Evolutionary conservation across 1,140 invertebrate genomes (phyloP).

Genomic region (Ceratina japonica): DNA sequence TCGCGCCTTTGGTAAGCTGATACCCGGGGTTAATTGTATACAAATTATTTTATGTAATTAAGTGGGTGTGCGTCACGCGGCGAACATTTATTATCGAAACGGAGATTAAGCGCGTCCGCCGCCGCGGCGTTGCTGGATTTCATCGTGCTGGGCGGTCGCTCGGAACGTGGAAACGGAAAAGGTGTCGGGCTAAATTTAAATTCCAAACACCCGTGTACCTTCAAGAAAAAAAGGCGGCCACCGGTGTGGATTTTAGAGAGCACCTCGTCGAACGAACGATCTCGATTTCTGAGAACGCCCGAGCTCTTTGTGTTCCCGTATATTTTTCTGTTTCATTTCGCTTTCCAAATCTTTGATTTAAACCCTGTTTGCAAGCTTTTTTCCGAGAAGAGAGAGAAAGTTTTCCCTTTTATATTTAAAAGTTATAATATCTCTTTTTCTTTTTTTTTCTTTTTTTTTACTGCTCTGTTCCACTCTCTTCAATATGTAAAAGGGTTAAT

Average conservation of each 20-base stretch:
- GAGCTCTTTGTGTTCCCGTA: not conserved
- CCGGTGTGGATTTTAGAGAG: conserved; percentile 10
- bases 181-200: conserved; percentile 34
- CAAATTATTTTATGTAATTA: conserved; percentile 44
- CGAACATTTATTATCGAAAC: conserved; percentile 39
- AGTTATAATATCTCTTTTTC: too few relatives aligned
- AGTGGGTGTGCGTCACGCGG: not conserved
- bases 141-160: not conserved
- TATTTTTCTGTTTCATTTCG: not conserved
- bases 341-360: not conserved
- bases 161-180: conserved; percentile 7
- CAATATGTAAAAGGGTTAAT: too few relatives aligned
- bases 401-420: too few relatives aligned
- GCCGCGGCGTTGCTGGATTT: not conserved
- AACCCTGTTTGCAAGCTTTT: not conserved
- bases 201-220: conserved; percentile 31
- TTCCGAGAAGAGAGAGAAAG: too few relatives aligned
- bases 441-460: too few relatives aligned
- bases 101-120: not conserved
- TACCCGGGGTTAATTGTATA: conserved; percentile 18
- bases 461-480: too few relatives aligned
- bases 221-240: conserved; percentile 12
- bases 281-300: not conserved
- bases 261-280: not conserved
- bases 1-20: not conserved